These are phyloP conservation scores for Orcinus orca DNA, from an alignment of 2,113 vertebrate genomes.

Conservation along the genomic window DNA sequence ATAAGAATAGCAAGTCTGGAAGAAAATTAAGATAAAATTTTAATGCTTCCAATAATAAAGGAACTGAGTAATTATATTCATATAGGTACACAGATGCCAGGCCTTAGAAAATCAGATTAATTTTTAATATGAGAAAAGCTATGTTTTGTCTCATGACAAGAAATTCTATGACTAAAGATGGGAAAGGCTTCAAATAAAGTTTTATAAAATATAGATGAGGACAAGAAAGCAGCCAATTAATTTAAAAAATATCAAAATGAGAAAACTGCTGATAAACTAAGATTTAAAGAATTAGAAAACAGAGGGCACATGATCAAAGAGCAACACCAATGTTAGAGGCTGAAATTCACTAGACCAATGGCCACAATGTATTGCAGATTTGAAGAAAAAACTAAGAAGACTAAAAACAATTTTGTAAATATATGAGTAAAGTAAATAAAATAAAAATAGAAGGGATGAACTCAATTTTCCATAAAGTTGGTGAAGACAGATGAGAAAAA, in stretches of 20 bases:
- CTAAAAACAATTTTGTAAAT: neutral
- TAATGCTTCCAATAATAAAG: conserved; percentile 2
- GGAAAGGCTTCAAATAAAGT: neutral
- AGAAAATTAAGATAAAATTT: neutral
- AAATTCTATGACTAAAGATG: neutral
- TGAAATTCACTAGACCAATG: neutral
- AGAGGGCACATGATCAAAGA: neutral
- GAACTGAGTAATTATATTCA: neutral
- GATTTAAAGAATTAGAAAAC: neutral
- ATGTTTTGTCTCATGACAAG: neutral
- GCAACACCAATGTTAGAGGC: neutral
- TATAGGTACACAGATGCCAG: neutral
- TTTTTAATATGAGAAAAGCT: neutral
- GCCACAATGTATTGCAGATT: neutral
- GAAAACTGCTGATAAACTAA: neutral
- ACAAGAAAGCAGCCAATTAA: neutral
- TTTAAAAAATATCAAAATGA: neutral
- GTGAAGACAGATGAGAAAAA: neutral
- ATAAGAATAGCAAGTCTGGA: neutral
- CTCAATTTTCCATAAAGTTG: neutral
- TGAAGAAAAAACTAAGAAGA: neutral
- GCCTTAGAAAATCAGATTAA: neutral
- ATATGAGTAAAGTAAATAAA: neutral
- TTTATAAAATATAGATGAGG: neutral
- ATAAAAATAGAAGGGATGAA: neutral